Base-by-base conservation (phyloP, 2,797 vertebrate genomes). In the Tenualosa ilisha region DNA sequence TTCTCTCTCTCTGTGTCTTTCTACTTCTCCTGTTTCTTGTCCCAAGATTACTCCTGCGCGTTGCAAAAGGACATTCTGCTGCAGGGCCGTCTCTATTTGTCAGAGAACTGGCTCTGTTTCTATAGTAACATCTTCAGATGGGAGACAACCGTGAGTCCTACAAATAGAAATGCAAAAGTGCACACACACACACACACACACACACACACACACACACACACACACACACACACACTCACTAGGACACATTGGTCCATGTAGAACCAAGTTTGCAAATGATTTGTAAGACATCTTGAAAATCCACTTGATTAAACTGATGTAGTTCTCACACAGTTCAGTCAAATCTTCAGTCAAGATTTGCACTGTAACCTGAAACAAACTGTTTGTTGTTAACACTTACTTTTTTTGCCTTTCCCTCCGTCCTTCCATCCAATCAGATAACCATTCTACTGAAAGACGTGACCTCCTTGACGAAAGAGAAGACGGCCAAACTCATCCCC, bases 81-180 rank as follows among this genome's bases (percentile, higher is more conserved):
- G 12, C 97, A 98, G 91, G 97, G 97, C 5, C 95, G 97, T 31
- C 96, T 98, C 61, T 98, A 98, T 90, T 93, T 98, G 86, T 98
- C 97, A 0, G 97, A 98, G 92, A 98, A 97, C 90, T 98, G 97
- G 96, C 95, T 98, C 86, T 98, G 97, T 91, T 98, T 98, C 93
- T 97, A 98, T 93, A 98, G 97, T 91, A 98, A 98, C 92, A 98
- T 98, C 91, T 98, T 98, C 94, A 96, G 97, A 91, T 98, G 97
- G 97, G 97, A 98, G 92, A 98, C 97, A 59, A 96, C 97, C 15
- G 97, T 98, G 93, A 94, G 94, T 89, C 53, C 0, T 79, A 1
- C 22, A 0, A 79, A 79, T 79, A 79, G 72, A 46, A 22, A 85
- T 89, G 26, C 6, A 40, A 40, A 84, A 89, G 26, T 2, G 22